Base-by-base conservation (phyloP, 2,113 vertebrate species). In the Lanius ludovicianus region DNA sequence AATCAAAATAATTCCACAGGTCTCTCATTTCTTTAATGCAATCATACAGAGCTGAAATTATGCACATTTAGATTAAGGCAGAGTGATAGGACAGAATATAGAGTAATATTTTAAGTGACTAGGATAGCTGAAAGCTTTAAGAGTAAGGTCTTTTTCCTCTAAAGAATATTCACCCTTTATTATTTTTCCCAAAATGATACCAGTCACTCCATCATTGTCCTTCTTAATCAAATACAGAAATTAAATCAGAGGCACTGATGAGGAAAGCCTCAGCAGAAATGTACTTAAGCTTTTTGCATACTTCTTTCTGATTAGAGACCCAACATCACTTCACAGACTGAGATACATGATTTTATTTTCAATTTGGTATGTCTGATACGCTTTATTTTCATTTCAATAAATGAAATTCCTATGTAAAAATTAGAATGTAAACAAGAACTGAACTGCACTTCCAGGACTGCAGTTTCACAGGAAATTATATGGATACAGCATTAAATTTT, bases 141-240 rank as follows among this genome's bases (percentile, higher is more conserved):
- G 92, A 84, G 13, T 28, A 84, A 90, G 47, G 21, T 19, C 23
- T 84, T 75, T 55, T 70, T 59, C 27, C 67, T 65, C 25, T 17
- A 31, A 77, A 71, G 33, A 59, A 79, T 56, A 92, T 37, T 76
- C 7, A 52, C 46, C 23, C 21, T 79, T 86, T n/a, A 21, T 1
- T 60, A 52, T 90, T 73, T 65, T 68, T 49, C 62, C 19, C 22
- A 18, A 87, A 89, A 91, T 20, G 1, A 10, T 33, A 84, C 11
- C 9, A 70, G 47, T 73, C 30, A 15, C 78, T 84, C 89, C 30
- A 70, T 92, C 89, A 90, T 18, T 93, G 47, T 89, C 80, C 47
- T 73, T 42, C 88, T 78, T 95, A 65, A 92, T 91, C 90, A 96
- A 93, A 96, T 56, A 74, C 33, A 80, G 74, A 70, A 93, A 95